These are phyloP conservation scores for Rapana venosa DNA, from an alignment of 2,888 invertebrate species.

Conservation along the genomic window DNA sequence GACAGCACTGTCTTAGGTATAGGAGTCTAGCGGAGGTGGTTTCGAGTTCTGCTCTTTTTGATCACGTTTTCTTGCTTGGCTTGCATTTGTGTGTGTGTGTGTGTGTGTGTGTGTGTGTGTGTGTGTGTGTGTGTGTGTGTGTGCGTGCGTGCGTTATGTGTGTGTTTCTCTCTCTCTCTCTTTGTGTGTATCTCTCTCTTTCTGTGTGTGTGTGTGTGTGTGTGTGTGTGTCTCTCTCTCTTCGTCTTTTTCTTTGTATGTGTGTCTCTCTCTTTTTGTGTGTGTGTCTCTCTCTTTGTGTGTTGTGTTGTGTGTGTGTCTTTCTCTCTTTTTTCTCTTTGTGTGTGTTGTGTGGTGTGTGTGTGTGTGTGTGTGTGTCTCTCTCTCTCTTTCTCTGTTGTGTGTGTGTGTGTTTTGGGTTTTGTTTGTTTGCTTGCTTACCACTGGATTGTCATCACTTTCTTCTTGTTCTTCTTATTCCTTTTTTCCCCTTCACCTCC, in stretches of 20 bases:
- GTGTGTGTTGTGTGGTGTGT: not conserved
- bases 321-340: not conserved
- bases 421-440: no score
- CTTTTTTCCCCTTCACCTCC: not conserved
- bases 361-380: not conserved
- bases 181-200: not conserved
- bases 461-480: not conserved
- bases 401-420: not conserved
- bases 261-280: not conserved
- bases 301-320: not conserved
- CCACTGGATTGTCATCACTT: no score
- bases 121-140: not conserved
- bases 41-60: no score
- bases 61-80: not conserved
- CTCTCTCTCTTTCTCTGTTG: no score
- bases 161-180: no score
- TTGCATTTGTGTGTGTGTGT: constrained; percentile 2
- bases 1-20: not conserved
- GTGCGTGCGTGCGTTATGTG: no score
- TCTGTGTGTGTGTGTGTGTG: not conserved
- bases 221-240: not conserved
- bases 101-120: not conserved
- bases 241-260: no score
- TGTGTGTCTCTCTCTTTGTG: not conserved
- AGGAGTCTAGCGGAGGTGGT: no score